Conservation (phyloP, 2,797 vertebrate genomes). For the Tokudaia tokunoshimensis region DNA sequence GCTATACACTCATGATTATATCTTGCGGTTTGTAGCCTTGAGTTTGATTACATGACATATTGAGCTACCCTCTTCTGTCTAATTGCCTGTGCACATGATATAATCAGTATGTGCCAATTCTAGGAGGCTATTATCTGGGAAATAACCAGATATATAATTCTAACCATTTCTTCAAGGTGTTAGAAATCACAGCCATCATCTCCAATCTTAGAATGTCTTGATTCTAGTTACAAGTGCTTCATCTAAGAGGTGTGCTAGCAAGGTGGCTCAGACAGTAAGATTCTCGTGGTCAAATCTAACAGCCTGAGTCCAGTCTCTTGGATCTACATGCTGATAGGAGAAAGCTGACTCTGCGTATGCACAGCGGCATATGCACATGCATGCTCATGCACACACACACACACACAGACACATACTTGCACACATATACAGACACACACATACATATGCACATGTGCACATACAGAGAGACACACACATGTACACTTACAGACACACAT, state of each 20-base stretch:
- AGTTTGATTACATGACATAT: conserved; percentile 14
- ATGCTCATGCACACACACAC: too few species aligned
- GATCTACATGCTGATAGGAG: not conserved
- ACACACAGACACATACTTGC: not conserved
- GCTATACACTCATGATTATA: conserved; percentile 40
- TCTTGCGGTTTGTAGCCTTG: conserved; percentile 43
- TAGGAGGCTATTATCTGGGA: not conserved
- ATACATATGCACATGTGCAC: too few species aligned
- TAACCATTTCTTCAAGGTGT: not conserved
- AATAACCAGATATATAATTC: not conserved
- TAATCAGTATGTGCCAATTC: conserved; percentile 8
- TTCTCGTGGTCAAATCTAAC: not conserved
- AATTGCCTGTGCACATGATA: conserved; percentile 19
- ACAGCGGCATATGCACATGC: too few species aligned
- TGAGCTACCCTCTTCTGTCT: not conserved
- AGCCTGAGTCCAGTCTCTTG: not conserved
- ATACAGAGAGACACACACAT: too few species aligned
- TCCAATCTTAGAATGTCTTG: not conserved
- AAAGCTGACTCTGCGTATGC: not conserved
- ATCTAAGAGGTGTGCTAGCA: not conserved
- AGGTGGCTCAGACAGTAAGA: not conserved
- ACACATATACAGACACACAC: not conserved
- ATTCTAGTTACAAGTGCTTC: not conserved
- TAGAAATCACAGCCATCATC: not conserved
- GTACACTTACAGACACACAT: too few species aligned